phyloP scores from a whole-genome alignment of 1,140 invertebrate genomes.

The Drosophila ficusphila region DNA sequence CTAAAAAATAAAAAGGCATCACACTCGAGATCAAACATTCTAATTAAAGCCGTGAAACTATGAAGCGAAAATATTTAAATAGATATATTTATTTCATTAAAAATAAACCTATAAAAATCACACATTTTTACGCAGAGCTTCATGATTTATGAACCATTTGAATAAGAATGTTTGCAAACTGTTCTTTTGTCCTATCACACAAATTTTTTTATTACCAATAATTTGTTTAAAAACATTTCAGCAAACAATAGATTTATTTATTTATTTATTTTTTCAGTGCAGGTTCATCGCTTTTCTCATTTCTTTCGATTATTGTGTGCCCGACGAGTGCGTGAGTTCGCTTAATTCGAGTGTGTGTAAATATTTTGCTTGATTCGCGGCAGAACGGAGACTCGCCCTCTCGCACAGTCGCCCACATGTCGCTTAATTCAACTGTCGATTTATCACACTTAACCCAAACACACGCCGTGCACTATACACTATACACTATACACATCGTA shows the following conservation, averaged over 20 bases:
- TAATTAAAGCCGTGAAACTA: too few relatives aligned
- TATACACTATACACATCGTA: conserved; percentile 2
- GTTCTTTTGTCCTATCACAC: too few relatives aligned
- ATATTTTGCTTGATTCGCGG: conserved; percentile 40
- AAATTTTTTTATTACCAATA: too few relatives aligned
- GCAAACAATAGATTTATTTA: too few relatives aligned
- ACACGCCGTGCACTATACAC: conserved; percentile 15
- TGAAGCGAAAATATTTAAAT: too few relatives aligned
- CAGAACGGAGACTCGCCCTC: neutral
- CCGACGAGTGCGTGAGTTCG: conserved; percentile 42
- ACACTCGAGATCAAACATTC: too few relatives aligned
- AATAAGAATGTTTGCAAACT: too few relatives aligned
- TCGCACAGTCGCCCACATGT: conserved; percentile 47
- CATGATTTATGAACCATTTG: too few relatives aligned
- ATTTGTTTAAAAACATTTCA: neutral
- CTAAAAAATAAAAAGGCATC: too few relatives aligned
- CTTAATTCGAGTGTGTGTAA: conserved; percentile 39
- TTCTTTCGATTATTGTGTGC: conserved; percentile 34
- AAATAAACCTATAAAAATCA: too few relatives aligned
- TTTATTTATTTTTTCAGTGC: conserved; percentile 5
- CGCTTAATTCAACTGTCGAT: conserved; percentile 78
- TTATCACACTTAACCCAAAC: conserved; percentile 75
- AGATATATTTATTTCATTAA: too few relatives aligned
- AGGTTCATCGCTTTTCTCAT: conserved; percentile 5
- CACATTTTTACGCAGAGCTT: too few relatives aligned